Evolutionary conservation across 30 jellyfish, hydroid and myxozoan species (phyloP), one percentile per base, ranked within the genome.

Genomic region (Euphysa ruthae): DNA sequence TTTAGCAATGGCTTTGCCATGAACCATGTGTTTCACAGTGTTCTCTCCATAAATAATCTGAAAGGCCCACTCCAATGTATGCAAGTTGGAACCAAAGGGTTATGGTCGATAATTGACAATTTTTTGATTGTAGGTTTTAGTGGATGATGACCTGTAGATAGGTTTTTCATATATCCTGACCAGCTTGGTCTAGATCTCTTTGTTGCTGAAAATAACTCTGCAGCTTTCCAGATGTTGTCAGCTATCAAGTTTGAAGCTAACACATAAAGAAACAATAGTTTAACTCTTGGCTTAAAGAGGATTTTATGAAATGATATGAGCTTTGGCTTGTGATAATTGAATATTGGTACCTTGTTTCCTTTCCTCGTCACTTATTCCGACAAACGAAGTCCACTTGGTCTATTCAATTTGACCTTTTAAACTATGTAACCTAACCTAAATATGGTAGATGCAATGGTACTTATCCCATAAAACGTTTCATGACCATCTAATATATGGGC

Each of bases 101-200:
- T 38, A n/a, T 8, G 52, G n/a, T 38, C 52, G n/a, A 38, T 38
- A 29, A 76, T 66, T 1, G 91, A 75, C 13, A 65, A 32, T n/a
- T 63, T 43, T 15, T 13, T 19, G 16, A 66, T 43, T 19, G 80
- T 16, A 44, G 82, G 14, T 66, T 49, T 35, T 4, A 78, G 82
- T 23, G 26, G 13, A 34, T 66, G 80, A n/a, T 74, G 26, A 12
- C 89, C 83, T 10, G 2, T 51, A 15, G 44, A 29, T 1, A 66
- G 28, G 7, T 26, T 8, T 50, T 66, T 75, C 87, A 76, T 76
- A 14, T 18, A 31, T 38, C 83, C 83, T 46, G 91, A 66, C 75
- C 85, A 76, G 21, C 12, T 7, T n/a, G 83, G 91, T 3, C 63
- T 66, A 19, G 73, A 4, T n/a, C 14, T 38, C 52, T 38, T n/a